Evolutionary conservation across 2,797 vertebrate species (phyloP).

Genomic region (Poeciliopsis gracilis): DNA sequence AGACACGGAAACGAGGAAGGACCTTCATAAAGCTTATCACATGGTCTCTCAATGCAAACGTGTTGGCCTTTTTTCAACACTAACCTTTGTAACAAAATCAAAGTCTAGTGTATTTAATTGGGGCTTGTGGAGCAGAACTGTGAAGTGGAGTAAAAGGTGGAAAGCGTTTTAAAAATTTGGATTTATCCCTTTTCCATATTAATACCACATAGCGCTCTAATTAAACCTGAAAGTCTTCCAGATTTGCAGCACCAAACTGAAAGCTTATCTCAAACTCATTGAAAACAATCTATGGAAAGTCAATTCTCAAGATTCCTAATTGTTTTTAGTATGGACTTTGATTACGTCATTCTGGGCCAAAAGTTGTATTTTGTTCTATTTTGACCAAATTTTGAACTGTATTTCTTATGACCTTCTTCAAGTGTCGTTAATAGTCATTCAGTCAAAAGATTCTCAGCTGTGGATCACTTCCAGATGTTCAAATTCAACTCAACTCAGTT

Average conservation of each 20-base stretch:
- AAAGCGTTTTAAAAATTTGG: not conserved
- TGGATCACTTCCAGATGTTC: not conserved
- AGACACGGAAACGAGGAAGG: constrained; percentile 26
- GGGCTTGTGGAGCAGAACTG: not conserved
- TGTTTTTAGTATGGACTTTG: not conserved
- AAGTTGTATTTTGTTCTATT: not conserved
- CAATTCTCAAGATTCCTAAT: not conserved
- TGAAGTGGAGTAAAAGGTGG: not conserved
- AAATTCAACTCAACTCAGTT: no score
- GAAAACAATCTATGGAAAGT: not conserved
- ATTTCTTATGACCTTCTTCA: not conserved
- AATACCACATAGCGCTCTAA: not conserved
- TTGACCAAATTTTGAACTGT: not conserved
- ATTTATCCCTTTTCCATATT: not conserved
- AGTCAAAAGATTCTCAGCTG: not conserved
- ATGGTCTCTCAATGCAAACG: constrained; percentile 42
- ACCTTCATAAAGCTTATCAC: constrained; percentile 55
- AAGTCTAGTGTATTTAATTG: not conserved
- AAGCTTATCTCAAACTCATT: not conserved
- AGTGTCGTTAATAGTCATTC: not conserved
- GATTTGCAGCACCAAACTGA: not conserved
- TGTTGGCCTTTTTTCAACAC: not conserved
- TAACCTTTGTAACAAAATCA: not conserved
- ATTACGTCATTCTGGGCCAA: not conserved
- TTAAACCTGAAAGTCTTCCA: not conserved